phyloP scores from a whole-genome alignment of 2,888 invertebrate genomes.

The Machimus rusticus region DNA sequence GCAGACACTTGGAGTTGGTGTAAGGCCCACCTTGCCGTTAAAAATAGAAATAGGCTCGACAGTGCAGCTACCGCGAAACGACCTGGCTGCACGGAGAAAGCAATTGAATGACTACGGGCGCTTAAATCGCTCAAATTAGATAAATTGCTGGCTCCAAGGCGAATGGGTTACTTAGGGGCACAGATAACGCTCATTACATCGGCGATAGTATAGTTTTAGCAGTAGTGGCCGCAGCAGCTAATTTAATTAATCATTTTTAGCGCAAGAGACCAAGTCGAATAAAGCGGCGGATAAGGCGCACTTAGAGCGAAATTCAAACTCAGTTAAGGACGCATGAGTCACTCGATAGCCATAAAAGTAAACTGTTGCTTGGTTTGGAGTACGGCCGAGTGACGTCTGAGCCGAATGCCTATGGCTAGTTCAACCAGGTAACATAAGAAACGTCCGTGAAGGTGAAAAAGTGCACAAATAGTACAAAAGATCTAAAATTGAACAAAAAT shows the following conservation, averaged over 20 bases:
- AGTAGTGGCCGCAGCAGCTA: neutral
- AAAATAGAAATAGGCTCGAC: neutral
- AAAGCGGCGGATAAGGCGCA: neutral
- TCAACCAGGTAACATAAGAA: neutral
- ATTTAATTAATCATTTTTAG: constrained; percentile 13
- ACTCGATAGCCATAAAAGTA: constrained; percentile 40
- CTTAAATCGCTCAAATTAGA: neutral
- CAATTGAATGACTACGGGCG: neutral
- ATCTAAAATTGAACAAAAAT: neutral
- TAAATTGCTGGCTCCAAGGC: neutral
- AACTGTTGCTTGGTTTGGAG: constrained; percentile 4
- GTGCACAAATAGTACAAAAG: neutral
- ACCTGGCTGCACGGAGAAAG: neutral
- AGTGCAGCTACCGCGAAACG: neutral
- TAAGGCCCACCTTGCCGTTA: neutral
- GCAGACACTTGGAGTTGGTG: neutral
- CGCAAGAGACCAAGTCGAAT: neutral
- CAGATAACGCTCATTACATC: neutral
- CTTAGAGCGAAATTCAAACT: constrained; percentile 14
- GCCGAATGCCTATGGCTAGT: neutral
- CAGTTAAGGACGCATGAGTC: constrained; percentile 40
- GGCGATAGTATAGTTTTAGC: neutral
- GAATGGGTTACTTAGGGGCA: neutral
- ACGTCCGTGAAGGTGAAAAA: neutral
- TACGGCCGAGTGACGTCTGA: neutral